These are phyloP conservation scores for Pollimyrus isidori DNA, from an alignment of 2,113 vertebrate genomes.

Conservation along the genomic window DNA sequence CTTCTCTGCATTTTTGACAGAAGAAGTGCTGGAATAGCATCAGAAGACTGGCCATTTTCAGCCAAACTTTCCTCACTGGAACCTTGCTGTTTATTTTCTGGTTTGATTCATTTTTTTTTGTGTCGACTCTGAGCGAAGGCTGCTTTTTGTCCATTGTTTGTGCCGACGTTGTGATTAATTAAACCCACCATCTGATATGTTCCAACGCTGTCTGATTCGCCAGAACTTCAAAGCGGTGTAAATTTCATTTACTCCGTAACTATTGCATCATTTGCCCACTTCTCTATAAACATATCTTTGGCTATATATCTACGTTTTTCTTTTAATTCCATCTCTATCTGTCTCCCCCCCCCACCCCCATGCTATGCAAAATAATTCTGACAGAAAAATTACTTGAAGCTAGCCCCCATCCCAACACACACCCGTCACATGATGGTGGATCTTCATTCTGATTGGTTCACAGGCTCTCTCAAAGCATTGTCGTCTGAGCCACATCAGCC, in stretches of 20 bases:
- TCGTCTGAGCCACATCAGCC: conserved; percentile 24
- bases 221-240: conserved; percentile 54
- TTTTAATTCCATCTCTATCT: conserved; percentile 12
- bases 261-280: conserved; percentile 60
- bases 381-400: conserved; percentile 6
- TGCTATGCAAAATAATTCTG: not conserved
- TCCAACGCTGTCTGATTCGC: conserved; percentile 31
- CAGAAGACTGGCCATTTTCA: not conserved
- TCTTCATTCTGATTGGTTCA: not conserved
- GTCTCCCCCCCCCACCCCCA: not conserved
- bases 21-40: not conserved
- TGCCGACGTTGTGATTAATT: conserved; percentile 44
- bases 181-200: conserved; percentile 29
- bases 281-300: conserved; percentile 47
- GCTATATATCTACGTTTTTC: conserved; percentile 20
- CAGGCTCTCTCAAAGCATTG: not conserved
- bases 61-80: conserved; percentile 21
- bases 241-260: conserved; percentile 63
- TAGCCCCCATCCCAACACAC: not conserved
- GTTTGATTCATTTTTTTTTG: not conserved
- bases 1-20: not conserved
- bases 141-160: conserved; percentile 28
- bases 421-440: not conserved
- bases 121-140: not conserved
- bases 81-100: conserved; percentile 5